These are phyloP conservation scores for Clarias magur DNA, from an alignment of 2,113 vertebrate genomes.

Conservation along the genomic window DNA sequence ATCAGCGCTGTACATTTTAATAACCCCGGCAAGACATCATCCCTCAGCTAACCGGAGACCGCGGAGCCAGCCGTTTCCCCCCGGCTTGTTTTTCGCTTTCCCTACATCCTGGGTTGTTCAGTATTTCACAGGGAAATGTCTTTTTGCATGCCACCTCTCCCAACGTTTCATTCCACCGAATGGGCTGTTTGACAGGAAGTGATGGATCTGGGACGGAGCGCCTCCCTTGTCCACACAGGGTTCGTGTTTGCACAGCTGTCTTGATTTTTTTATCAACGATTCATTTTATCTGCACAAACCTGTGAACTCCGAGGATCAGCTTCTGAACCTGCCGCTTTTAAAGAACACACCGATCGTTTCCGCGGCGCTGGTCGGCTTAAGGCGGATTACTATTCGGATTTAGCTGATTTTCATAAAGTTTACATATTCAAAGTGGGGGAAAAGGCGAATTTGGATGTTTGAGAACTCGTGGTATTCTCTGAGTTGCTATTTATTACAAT, in stretches of 20 bases:
- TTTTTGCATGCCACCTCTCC: conserved; percentile 4
- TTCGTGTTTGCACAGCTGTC: not conserved
- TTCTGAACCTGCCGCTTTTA: conserved; percentile 67
- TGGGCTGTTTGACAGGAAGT: conserved; percentile 39
- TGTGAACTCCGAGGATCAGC: conserved; percentile 67
- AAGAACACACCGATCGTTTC: conserved; percentile 74
- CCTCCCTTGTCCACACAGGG: conserved; percentile 27
- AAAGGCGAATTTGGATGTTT: conserved; percentile 5
- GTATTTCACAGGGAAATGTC: conserved; percentile 21
- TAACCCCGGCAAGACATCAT: conserved; percentile 13
- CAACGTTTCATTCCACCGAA: conserved; percentile 19
- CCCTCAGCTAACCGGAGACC: not conserved
- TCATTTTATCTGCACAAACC: not conserved
- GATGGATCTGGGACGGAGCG: conserved; percentile 48
- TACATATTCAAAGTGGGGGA: not conserved
- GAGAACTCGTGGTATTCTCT: not conserved
- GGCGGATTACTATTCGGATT: conserved; percentile 20
- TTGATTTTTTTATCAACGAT: not conserved
- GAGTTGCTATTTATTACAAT: not conserved
- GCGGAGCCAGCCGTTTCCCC: not conserved
- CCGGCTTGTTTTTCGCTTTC: not conserved
- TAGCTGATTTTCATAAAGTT: not conserved
- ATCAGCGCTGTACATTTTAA: not conserved
- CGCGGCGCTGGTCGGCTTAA: conserved; percentile 64
- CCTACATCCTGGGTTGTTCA: not conserved